These are phyloP conservation scores for Delphinapterus leucas DNA, from an alignment of 2,113 vertebrate species.

Conservation along the genomic window DNA sequence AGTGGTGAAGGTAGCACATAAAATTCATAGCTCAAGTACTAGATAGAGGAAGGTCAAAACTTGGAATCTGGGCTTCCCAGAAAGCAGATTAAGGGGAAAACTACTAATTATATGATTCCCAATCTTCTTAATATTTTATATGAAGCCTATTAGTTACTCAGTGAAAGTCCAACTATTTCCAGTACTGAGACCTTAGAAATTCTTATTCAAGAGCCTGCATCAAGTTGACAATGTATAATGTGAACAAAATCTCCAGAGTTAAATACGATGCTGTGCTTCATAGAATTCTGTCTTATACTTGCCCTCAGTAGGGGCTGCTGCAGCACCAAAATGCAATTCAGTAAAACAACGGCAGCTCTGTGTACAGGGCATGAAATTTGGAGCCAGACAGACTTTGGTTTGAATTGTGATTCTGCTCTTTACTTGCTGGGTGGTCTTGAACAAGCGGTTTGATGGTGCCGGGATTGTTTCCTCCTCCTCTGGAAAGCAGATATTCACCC, in stretches of 20 bases:
- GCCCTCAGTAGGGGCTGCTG: background rate
- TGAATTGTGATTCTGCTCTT: background rate
- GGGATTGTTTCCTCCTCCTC: background rate
- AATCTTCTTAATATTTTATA: background rate
- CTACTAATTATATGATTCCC: background rate
- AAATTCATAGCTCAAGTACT: background rate
- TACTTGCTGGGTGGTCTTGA: background rate
- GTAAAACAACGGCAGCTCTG: background rate
- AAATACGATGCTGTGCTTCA: background rate
- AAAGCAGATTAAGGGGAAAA: background rate
- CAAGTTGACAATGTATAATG: background rate
- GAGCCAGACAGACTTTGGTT: slow-evolving; percentile 11
- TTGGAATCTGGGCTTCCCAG: background rate
- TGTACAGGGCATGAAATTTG: background rate
- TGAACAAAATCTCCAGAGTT: slow-evolving; percentile 1
- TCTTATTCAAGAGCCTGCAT: background rate
- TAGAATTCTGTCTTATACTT: background rate
- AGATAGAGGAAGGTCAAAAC: background rate
- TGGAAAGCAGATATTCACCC: background rate
- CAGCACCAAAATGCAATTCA: background rate
- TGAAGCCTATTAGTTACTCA: background rate
- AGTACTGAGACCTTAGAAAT: background rate
- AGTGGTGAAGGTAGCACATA: background rate
- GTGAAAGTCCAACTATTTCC: background rate
- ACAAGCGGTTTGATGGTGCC: background rate